A percentile compares a stretch with the other conserved stretches of the same genome.
Evolutionary conservation across 1,140 invertebrate genomes (phyloP).

Genomic region (Tetraneura akinire): DNA sequence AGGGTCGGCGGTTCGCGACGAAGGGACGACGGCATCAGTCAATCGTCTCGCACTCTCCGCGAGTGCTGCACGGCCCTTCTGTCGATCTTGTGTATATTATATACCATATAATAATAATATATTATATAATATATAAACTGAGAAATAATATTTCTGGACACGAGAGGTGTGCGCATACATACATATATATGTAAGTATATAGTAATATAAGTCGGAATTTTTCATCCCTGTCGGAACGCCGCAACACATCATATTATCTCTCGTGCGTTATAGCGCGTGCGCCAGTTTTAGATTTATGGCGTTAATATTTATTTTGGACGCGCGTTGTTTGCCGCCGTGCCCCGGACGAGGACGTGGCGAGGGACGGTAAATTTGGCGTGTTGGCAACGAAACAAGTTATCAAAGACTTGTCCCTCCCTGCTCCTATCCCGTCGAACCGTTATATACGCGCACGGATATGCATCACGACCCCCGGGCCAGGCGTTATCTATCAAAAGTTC

Average conservation of each 20-base stretch:
- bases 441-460: background rate
- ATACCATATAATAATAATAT: no score
- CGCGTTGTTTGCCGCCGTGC: conserved; percentile 38
- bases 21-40: conserved; percentile 41
- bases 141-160: conserved; percentile 40
- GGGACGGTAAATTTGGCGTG: conserved; percentile 33
- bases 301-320: conserved; percentile 49
- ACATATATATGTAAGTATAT: background rate
- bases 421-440: background rate
- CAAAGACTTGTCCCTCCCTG: background rate
- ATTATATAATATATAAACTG: no score
- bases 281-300: conserved; percentile 43
- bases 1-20: background rate
- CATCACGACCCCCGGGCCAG: background rate
- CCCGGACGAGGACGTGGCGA: background rate
- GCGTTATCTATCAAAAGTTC: conserved; percentile 50
- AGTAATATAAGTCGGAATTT: background rate
- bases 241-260: conserved; percentile 44
- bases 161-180: no score
- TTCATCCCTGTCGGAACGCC: conserved; percentile 41
- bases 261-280: background rate
- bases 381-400: conserved; percentile 50
- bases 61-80: background rate
- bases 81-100: background rate
- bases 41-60: conserved; percentile 32